Evolutionary conservation across 1,140 invertebrate species (phyloP).

Genomic region (Rhagoletis zephyria): DNA sequence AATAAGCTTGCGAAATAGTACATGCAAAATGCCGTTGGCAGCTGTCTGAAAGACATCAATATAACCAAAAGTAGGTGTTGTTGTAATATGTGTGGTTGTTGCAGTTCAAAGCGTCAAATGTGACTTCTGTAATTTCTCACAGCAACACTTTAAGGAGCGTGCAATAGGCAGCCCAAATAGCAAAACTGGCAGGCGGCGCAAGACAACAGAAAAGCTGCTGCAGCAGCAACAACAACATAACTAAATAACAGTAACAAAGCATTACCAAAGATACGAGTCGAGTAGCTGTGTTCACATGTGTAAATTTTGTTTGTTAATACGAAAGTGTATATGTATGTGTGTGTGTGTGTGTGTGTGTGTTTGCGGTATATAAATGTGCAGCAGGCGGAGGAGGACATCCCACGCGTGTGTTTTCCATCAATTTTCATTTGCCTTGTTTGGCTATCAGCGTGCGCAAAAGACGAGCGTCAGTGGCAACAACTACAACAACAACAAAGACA

Average conservation of each 20-base stretch:
- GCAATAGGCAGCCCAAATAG: not conserved
- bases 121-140: slow-evolving; percentile 51
- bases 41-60: slow-evolving; percentile 37
- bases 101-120: slow-evolving; percentile 37
- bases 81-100: not conserved
- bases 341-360: not conserved
- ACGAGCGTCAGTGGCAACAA: not conserved
- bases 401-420: slow-evolving; percentile 45
- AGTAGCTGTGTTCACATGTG: slow-evolving; percentile 16
- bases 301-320: not conserved
- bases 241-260: not conserved
- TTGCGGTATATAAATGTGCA: slow-evolving; percentile 5
- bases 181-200: not conserved
- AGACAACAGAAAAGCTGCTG: not conserved
- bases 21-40: slow-evolving; percentile 42
- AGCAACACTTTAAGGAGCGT: slow-evolving; percentile 49
- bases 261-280: not conserved
- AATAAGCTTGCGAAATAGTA: slow-evolving; percentile 1
- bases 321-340: not conserved
- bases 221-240: too few species aligned
- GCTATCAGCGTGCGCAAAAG: slow-evolving; percentile 49
- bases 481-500: not conserved
- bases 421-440: slow-evolving; percentile 49
- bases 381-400: slow-evolving; percentile 50
- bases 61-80: slow-evolving; percentile 2